Base-by-base conservation (phyloP, 2,888 invertebrate species). In the Monochamus alternatus region DNA sequence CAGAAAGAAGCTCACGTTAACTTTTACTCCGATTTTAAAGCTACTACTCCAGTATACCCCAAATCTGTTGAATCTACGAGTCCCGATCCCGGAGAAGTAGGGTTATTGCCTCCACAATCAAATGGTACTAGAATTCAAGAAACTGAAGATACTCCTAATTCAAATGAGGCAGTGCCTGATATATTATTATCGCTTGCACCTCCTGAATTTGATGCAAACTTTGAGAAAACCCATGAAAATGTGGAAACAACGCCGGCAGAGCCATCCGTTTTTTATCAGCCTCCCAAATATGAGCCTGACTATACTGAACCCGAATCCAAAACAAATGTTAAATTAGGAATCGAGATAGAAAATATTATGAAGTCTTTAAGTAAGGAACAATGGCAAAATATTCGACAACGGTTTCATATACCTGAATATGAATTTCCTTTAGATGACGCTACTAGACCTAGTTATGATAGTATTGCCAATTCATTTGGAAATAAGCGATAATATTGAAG, bases 321-420 rank as follows among this genome's bases (percentile, higher is more conserved):
- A 69, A 70, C 77, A 44, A 71, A 78, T 14, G 76, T 77, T 62
- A 74, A 79, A 62, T 75, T 76, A 0, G 81, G 81, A 5, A 77
- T 81, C 31, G 66, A 75, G 30, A 71, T 81, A 4, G 80, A 71
- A 38, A 82, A 82, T 51, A 81, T 83, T 30, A 85, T 84, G 80
- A 75, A 81, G 44, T 80, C 83, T 12, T 82, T 83, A 74, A 85
- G 81, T 65, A 78, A 75, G 1, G 80, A 84, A 68, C 83, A 87
- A 58, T 87, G 88, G 85, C 84, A 87, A 63, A 85, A 87, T 68
- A 75, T 89, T 47, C 81, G 88, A 75, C 82, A 85, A 52, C 81
- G 86, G 70, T 88, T 88, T 79, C 84, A 87, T 5, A 89, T 89
- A 74, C 89, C 89, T 0, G 89, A 89, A 78, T 89, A 87, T 74